Evolutionary conservation across 2,113 vertebrate genomes (phyloP).

Genomic region (Aegypius monachus): DNA sequence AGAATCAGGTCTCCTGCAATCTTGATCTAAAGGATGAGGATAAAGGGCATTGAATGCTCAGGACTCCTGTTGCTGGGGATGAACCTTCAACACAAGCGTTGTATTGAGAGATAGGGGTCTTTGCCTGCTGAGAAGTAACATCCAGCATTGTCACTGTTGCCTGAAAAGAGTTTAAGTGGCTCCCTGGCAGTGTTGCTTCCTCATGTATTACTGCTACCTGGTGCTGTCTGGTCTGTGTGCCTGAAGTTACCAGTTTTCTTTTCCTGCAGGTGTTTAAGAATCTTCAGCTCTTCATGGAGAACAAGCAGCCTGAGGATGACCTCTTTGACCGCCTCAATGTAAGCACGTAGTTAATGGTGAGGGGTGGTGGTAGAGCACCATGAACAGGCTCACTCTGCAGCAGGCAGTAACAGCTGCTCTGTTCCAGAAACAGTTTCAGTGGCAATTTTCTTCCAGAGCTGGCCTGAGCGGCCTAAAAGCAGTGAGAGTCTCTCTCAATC

Average conservation of each 20-base stretch:
- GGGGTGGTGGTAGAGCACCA: neutral
- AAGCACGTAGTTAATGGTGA: conserved; percentile 47
- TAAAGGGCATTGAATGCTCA: neutral
- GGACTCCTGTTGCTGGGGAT: neutral
- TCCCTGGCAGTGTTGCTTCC: neutral
- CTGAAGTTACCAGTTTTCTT: neutral
- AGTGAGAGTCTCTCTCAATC: neutral
- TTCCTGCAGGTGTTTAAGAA: conserved; percentile 92
- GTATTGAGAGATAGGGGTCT: neutral
- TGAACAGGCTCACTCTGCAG: neutral
- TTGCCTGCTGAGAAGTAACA: neutral
- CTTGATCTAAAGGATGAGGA: neutral
- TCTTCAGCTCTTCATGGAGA: conserved; percentile 95
- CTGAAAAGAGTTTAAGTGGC: neutral
- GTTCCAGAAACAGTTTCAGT: neutral
- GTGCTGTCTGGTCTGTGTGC: neutral
- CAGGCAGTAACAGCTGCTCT: neutral
- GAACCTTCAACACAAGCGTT: neutral
- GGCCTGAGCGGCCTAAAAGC: neutral
- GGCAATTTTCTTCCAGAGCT: neutral
- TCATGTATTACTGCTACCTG: neutral
- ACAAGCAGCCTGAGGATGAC: conserved; percentile 95
- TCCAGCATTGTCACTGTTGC: neutral
- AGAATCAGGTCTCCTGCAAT: neutral
- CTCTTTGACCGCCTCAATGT: conserved; percentile 97